Conservation (phyloP, 2,113 vertebrate genomes). For the Picathartes gymnocephalus region DNA sequence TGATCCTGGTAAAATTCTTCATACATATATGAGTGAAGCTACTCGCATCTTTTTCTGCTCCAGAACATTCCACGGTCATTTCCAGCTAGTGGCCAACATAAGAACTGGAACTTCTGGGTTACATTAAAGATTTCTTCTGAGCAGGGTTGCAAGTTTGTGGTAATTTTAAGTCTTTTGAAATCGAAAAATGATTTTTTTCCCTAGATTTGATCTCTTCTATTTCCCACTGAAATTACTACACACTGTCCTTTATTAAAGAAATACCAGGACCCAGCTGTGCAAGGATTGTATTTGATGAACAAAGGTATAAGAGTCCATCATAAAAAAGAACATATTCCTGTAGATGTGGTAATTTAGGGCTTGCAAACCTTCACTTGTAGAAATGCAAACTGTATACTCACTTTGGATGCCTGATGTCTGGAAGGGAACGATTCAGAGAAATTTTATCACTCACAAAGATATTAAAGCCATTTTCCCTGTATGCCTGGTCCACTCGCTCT, state of each 20-base stretch:
- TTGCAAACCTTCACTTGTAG: background rate
- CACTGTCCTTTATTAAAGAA: background rate
- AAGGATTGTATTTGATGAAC: background rate
- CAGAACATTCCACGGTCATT: background rate
- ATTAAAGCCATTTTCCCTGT: constrained; percentile 98
- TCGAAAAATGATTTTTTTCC: fast-evolving
- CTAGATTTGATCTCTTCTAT: background rate
- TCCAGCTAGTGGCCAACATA: background rate
- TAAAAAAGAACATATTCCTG: background rate
- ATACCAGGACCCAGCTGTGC: background rate
- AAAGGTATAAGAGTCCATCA: background rate
- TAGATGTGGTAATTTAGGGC: background rate
- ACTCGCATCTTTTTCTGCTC: background rate
- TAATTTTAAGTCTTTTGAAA: background rate
- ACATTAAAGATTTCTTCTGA: background rate
- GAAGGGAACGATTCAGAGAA: constrained; percentile 93
- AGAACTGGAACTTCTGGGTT: background rate
- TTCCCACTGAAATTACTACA: background rate
- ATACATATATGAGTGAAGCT: background rate
- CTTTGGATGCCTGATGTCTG: constrained; percentile 95
- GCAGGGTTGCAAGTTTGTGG: background rate
- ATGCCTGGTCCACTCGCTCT: constrained; percentile 90
- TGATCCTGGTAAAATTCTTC: background rate
- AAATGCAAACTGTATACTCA: constrained; percentile 70
- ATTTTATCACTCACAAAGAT: constrained; percentile 97